A percentile compares a stretch with the other conserved stretches of the same genome.
phyloP scores from a whole-genome alignment of 2,888 invertebrate species.

The Ashinkailepas kermadecensis region DNA sequence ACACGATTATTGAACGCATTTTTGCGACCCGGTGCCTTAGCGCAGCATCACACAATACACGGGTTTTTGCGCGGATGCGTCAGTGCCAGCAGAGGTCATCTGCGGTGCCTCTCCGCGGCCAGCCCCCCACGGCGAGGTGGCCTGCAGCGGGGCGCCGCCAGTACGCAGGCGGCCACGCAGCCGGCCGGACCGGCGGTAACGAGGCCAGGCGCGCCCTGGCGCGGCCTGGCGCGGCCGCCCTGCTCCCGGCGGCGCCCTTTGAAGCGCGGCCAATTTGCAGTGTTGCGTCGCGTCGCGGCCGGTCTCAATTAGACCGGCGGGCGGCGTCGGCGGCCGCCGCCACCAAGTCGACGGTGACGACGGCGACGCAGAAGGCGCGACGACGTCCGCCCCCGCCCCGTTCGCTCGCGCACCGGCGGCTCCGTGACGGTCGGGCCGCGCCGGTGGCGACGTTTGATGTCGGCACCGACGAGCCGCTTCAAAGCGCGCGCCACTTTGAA shows the following conservation, averaged over 20 bases:
- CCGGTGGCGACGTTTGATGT: not conserved
- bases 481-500: not conserved
- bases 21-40: too few species aligned
- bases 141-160: not conserved
- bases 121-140: not conserved
- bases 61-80: too few species aligned
- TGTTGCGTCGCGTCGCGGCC: not conserved
- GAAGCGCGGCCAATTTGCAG: not conserved
- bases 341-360: not conserved
- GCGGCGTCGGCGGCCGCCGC: not conserved
- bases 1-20: too few species aligned
- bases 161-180: not conserved
- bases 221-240: not conserved
- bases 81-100: too few species aligned
- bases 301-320: slow-evolving; percentile 6
- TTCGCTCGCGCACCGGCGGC: not conserved
- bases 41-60: too few species aligned
- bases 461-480: not conserved
- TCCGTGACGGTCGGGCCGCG: too few species aligned
- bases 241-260: not conserved
- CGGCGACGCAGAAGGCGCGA: not conserved
- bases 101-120: not conserved
- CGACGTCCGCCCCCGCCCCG: not conserved
- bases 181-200: not conserved
- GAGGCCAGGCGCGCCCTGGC: not conserved